Conservation (phyloP, 2,113 vertebrate genomes). For the Diadophis punctatus region DNA sequence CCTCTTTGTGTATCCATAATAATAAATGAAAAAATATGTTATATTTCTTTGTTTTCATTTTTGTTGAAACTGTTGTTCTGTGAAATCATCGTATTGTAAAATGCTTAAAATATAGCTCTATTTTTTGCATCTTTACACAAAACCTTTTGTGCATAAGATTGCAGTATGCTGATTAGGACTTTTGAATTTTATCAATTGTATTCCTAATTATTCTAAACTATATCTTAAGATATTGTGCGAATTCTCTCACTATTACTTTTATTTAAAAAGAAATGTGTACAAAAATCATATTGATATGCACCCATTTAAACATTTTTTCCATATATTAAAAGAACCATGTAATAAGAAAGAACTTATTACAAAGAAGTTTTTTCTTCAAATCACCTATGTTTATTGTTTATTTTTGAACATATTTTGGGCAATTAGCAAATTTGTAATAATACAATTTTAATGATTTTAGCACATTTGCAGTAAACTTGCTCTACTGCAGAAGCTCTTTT, state of each 20-base stretch:
- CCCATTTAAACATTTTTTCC: neutral
- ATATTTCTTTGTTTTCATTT: neutral
- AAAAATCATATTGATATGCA: neutral
- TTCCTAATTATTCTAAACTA: neutral
- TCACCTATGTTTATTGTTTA: neutral
- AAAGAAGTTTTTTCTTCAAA: neutral
- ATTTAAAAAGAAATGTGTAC: neutral
- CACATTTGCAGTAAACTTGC: neutral
- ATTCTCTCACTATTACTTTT: neutral
- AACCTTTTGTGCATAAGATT: neutral
- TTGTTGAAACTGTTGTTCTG: fast-evolving
- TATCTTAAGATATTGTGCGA: neutral
- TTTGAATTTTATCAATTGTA: neutral
- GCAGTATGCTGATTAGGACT: neutral
- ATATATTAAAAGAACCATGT: neutral
- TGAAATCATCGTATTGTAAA: neutral
- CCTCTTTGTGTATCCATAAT: neutral
- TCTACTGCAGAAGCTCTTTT: neutral
- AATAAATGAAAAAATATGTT: fast-evolving
- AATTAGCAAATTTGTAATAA: neutral
- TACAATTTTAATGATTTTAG: neutral
- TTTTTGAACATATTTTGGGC: neutral
- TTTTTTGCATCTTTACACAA: neutral
- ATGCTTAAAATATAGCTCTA: neutral
- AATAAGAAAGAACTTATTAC: neutral